Evolutionary conservation across 2,113 vertebrate genomes (phyloP).

Genomic region (Mellivora capensis): DNA sequence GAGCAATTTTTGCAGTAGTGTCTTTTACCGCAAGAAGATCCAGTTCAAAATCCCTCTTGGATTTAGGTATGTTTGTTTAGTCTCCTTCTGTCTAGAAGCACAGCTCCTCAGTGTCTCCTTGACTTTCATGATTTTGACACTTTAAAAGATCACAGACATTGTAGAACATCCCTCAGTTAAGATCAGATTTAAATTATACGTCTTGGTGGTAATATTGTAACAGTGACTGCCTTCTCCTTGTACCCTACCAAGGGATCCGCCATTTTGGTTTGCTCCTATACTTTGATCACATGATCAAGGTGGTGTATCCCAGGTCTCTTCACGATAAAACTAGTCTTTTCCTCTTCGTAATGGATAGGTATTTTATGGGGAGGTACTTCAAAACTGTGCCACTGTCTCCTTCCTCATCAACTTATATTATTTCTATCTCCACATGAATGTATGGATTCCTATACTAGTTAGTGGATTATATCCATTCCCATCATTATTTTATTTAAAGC

Average conservation of each 20-base stretch:
- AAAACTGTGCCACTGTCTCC: neutral
- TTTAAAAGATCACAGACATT: neutral
- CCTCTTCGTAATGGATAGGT: neutral
- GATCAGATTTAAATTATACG: neutral
- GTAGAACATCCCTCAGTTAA: neutral
- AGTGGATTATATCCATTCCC: neutral
- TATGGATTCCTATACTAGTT: neutral
- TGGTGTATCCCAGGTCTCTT: neutral
- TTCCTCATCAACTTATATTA: neutral
- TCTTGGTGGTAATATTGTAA: neutral
- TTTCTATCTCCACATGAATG: neutral
- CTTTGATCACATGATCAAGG: neutral
- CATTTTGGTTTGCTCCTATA: neutral
- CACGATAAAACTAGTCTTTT: neutral
- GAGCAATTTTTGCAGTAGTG: rapidly evolving
- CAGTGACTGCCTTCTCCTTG: too few species aligned
- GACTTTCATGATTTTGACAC: neutral
- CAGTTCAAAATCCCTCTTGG: neutral
- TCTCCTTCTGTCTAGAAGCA: neutral
- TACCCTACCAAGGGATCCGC: neutral
- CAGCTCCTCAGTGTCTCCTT: neutral
- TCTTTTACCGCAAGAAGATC: neutral
- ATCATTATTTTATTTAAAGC: neutral
- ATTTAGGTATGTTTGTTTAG: neutral
- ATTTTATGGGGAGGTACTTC: neutral